Evolutionary conservation across 2,797 vertebrate species (phyloP), one percentile per base, ranked within the genome.

Genomic region (Rhodeus uyekii): DNA sequence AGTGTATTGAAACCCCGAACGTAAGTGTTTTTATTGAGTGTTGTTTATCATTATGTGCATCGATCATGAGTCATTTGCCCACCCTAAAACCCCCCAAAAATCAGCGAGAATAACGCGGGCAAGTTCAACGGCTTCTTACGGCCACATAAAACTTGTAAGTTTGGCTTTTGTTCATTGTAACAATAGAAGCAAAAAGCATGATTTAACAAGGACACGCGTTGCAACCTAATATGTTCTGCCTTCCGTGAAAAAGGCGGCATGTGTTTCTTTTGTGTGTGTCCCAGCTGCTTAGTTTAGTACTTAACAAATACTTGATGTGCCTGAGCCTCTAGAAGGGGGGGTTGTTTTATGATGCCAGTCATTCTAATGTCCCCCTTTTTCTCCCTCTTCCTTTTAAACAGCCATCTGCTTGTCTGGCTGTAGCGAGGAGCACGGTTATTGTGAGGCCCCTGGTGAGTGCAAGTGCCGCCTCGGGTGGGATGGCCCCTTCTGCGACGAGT

Each of bases 401-500:
- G 96, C 94, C 55, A 91, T 94, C 63, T 98, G 97, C 86, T 92
- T 91, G 3, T 78, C 91, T 2, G 95, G 95, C 72, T 97, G 97
- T 91, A 96, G 93, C 32, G 44, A 87, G 4, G 85, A 91, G 29
- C 95, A 95, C 0, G 96, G 97, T 14, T 90, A 89, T 87, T 98
- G 97, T 72, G 89, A 94, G 78, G 87, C 89, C 64, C 96, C 97
- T 0, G 94, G 93, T 1, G 93, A 95, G 88, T 98, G 97, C 60
- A 92, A 82, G 81, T 98, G 97, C 77, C 92, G 90, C 1, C 90
- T 93, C 46, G 96, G 97, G 84, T 98, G 96, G 96, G 93, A 95
- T 60, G 96, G 96, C 19, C 88, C 89, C 39, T 90, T 90, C 85
- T 98, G 97, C 50, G 93, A 95, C 0, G 85, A 94, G 84, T 97